These are phyloP conservation scores for Grammomys dolichurus DNA, from an alignment of 2,113 vertebrate species.

Conservation along the genomic window DNA sequence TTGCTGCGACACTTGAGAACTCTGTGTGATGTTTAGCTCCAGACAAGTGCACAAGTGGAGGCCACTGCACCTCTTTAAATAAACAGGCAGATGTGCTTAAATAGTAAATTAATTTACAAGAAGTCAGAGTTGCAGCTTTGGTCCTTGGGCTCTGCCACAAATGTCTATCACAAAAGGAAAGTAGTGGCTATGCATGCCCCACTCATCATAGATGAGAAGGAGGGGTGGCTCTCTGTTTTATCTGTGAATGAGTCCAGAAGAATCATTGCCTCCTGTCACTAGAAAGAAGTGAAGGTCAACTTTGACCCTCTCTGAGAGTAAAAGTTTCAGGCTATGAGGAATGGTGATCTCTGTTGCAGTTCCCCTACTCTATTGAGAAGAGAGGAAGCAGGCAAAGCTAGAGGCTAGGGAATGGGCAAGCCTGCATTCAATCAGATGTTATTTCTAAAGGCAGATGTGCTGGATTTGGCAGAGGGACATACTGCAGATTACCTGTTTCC, in stretches of 20 bases:
- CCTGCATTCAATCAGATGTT: neutral
- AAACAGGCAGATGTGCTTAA: constrained; percentile 85
- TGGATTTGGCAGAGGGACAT: neutral
- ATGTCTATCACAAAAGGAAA: neutral
- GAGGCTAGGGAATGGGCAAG: accelerated
- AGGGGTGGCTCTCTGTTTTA: neutral
- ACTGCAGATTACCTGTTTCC: accelerated
- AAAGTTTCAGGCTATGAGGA: neutral
- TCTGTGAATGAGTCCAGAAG: neutral
- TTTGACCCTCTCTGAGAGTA: neutral
- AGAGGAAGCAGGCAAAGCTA: neutral
- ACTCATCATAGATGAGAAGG: neutral
- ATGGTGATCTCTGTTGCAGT: neutral
- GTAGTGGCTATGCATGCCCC: neutral
- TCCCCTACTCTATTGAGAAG: neutral
- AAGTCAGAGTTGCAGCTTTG: constrained; percentile 48
- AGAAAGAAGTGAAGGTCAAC: accelerated
- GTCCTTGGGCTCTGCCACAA: constrained; percentile 55
- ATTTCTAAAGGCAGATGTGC: neutral
- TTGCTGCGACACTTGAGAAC: constrained; percentile 87
- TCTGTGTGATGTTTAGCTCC: constrained; percentile 84
- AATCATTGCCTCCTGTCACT: accelerated
- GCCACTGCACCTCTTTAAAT: constrained; percentile 83
- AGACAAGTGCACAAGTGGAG: constrained; percentile 82
- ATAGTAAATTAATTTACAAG: constrained; percentile 82